phyloP scores from a whole-genome alignment of 2,797 vertebrate species.

The Scarus forsteni region DNA sequence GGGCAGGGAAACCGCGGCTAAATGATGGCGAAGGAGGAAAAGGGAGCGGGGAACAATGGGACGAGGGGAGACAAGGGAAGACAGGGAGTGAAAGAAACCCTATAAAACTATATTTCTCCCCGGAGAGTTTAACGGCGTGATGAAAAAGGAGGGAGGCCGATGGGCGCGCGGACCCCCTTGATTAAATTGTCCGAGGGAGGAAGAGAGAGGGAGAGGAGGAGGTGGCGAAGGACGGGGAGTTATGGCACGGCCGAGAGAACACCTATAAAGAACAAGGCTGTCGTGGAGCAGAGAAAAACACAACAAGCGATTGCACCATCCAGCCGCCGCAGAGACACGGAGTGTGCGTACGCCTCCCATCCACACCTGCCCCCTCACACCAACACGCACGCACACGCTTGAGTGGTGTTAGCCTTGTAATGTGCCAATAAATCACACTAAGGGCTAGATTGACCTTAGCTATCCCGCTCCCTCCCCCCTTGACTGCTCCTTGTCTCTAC shows the following conservation, averaged over 20 bases:
- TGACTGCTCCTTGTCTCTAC: constrained; percentile 46
- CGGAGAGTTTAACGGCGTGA: constrained; percentile 51
- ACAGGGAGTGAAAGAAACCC: constrained; percentile 47
- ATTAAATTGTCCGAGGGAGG: constrained; percentile 76
- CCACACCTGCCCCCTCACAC: background rate
- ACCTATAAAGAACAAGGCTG: constrained; percentile 75
- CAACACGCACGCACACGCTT: constrained; percentile 9
- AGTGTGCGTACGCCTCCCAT: constrained; percentile 10
- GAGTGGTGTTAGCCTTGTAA: constrained; percentile 55
- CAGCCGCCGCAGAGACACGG: constrained; percentile 30
- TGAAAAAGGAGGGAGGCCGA: constrained; percentile 65
- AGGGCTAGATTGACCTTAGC: constrained; percentile 70
- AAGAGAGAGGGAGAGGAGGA: constrained; percentile 3
- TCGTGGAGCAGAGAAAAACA: constrained; percentile 36
- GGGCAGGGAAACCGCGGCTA: constrained; percentile 8
- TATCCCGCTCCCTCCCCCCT: constrained; percentile 38
- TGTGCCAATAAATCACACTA: constrained; percentile 74
- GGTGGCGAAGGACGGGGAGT: constrained; percentile 67
- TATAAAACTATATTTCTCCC: constrained; percentile 70
- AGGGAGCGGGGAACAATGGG: constrained; percentile 31
- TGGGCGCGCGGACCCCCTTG: constrained; percentile 48
- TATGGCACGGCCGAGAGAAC: constrained; percentile 68
- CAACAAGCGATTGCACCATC: constrained; percentile 34
- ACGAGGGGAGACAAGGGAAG: constrained; percentile 27
- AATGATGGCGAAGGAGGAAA: constrained; percentile 30